These are phyloP conservation scores for Cinclus mexicanus DNA, from an alignment of 2,113 vertebrate species.

Conservation along the genomic window DNA sequence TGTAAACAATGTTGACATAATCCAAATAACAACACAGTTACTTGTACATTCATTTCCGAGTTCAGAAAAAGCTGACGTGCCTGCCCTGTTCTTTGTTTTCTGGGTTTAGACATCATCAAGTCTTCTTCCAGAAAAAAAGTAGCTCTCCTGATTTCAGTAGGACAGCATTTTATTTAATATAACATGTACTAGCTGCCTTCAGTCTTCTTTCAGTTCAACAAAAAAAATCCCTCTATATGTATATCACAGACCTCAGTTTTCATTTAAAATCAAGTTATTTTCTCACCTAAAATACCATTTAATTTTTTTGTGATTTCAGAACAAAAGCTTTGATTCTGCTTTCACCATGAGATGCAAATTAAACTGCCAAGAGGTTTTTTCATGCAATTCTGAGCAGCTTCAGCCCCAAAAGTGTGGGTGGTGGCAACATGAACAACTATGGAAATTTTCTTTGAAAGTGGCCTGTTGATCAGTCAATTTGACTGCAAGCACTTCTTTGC, in stretches of 20 bases:
- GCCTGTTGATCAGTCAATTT: background rate
- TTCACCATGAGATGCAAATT: background rate
- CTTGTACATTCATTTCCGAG: background rate
- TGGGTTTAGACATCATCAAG: background rate
- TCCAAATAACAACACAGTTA: background rate
- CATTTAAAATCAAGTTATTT: background rate
- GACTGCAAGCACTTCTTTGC: background rate
- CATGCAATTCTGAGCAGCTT: background rate
- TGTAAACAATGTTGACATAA: background rate
- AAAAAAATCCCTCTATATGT: background rate
- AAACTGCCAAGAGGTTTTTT: background rate
- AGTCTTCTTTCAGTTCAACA: background rate
- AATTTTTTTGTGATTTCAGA: background rate
- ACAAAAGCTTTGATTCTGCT: slow-evolving; percentile 1
- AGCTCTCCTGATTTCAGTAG: background rate
- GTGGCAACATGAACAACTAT: background rate
- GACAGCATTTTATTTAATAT: background rate
- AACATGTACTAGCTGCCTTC: background rate
- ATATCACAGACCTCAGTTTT: background rate
- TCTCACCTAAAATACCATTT: background rate
- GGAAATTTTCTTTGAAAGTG: background rate
- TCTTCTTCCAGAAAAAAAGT: background rate
- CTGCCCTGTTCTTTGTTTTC: background rate
- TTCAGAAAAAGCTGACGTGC: background rate
- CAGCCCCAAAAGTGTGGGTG: background rate